These are phyloP conservation scores for Cyclopterus lumpus DNA, from an alignment of 2,797 vertebrate species.

Conservation along the genomic window DNA sequence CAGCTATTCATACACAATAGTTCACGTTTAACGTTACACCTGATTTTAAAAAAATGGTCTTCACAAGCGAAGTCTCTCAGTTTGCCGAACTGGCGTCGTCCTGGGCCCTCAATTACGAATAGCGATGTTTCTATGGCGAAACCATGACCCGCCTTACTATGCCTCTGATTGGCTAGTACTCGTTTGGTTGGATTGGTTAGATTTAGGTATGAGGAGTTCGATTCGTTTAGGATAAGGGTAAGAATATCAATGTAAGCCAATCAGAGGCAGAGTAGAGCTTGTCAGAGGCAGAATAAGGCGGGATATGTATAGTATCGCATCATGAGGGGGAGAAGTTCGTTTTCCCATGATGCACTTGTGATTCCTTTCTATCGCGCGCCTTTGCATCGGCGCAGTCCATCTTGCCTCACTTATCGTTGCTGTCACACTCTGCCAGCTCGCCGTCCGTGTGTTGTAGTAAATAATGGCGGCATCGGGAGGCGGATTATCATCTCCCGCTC, in stretches of 20 bases:
- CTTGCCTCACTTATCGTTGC: slow-evolving; percentile 81
- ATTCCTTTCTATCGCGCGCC: slow-evolving; percentile 83
- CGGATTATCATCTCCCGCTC: slow-evolving; percentile 84
- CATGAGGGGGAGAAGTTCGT: slow-evolving; percentile 12
- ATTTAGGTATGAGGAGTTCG: not conserved
- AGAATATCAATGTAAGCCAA: not conserved
- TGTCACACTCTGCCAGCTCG: slow-evolving; percentile 64
- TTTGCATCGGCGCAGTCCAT: slow-evolving; percentile 80
- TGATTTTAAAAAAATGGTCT: not conserved
- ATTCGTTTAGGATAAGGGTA: not conserved
- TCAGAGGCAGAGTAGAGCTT: not conserved
- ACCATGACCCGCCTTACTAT: not conserved
- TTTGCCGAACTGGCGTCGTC: not conserved
- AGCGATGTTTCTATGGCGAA: not conserved
- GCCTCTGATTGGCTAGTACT: not conserved
- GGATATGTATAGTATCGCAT: not conserved
- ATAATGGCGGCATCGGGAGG: slow-evolving; percentile 92
- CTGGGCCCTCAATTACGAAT: not conserved
- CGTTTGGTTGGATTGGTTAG: not conserved
- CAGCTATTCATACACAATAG: not conserved
- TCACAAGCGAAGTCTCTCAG: not conserved
- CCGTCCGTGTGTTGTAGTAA: slow-evolving; percentile 83
- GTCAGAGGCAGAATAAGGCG: not conserved
- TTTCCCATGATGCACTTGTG: slow-evolving; percentile 81
- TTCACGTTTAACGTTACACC: not conserved